These are phyloP conservation scores for Chrysolina americana DNA, from an alignment of 2,888 invertebrate species.

Conservation along the genomic window DNA sequence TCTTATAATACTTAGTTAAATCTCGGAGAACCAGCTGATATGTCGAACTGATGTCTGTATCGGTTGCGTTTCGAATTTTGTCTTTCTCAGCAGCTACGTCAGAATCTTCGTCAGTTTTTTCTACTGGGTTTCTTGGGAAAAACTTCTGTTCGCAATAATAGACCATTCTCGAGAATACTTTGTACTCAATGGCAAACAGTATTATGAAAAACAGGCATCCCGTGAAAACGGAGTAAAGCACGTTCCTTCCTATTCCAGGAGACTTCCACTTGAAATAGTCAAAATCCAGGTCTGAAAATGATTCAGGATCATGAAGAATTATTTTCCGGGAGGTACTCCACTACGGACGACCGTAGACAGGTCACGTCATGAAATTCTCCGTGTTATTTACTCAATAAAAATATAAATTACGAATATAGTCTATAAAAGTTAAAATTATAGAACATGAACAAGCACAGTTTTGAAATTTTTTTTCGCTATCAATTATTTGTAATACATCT, in stretches of 20 bases:
- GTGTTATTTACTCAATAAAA: too few relatives aligned
- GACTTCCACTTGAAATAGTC: constrained; percentile 77
- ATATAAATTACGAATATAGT: too few relatives aligned
- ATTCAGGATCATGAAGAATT: too few relatives aligned
- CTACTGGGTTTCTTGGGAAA: constrained; percentile 53
- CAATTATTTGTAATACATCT: too few relatives aligned
- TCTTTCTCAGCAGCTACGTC: constrained; percentile 75
- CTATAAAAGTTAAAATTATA: too few relatives aligned
- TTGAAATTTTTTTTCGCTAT: too few relatives aligned
- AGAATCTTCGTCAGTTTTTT: constrained; percentile 62
- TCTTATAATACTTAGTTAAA: constrained; percentile 81
- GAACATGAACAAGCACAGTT: too few relatives aligned
- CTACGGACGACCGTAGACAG: too few relatives aligned
- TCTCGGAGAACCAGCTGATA: constrained; percentile 76
- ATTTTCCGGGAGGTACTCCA: too few relatives aligned
- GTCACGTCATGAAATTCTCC: too few relatives aligned
- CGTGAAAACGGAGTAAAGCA: constrained; percentile 74
- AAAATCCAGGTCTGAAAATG: constrained; percentile 55
- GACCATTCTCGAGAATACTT: constrained; percentile 71
- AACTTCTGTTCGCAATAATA: constrained; percentile 56
- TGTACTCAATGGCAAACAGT: constrained; percentile 78
- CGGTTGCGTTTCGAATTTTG: constrained; percentile 69
- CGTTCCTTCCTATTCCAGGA: constrained; percentile 81
- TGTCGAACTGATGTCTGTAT: constrained; percentile 62
- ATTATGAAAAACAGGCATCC: constrained; percentile 75